Base-by-base conservation (phyloP, 1,140 invertebrate genomes). In the Drosophila equinoxialis region DNA sequence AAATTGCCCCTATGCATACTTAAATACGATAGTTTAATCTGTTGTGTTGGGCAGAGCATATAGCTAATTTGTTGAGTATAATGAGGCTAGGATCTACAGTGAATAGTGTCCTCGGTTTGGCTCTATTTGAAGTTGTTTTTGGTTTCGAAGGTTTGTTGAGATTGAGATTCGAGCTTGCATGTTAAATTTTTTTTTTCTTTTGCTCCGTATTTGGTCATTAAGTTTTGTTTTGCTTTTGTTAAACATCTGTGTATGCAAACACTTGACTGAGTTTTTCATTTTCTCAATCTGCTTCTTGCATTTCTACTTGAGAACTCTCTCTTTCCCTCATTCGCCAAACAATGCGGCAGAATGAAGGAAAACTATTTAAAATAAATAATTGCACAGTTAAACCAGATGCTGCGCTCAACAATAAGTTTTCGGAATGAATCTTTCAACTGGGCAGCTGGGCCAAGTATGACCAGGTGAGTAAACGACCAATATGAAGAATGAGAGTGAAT, bases 331-430 rank as follows among this genome's bases (percentile, higher is more conserved):
- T 4, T 20, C 10, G n/a, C 14, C 23, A 10, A 23, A 54, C 42
- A 55, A 39, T 39, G 37, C 51, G 71, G 6, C 39, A 8, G 37
- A 60, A 60, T 60, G 71, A 61, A 59, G 66, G 55, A 77, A 70
- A 77, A 71, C 74, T 74, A 77, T 77, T 77, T 76, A 77, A 76
- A 77, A 77, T 77, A 77, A 77, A 77, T 77, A 77, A 77, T 77
- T 77, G 69, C 62, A 77, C 45, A 71, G 75, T 77, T 77, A 76
- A 76, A 37, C 41, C 74, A 76, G 72, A 73, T 68, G 74, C 64
- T 68, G 48, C 69, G 26, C 55, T 30, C 54, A 66, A 35, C 58
- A 60, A 60, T 41, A 60, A 60, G 33, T 37, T 20, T 30, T 51
- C 45, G 20, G 45, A 64, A 48, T 69, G 62, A 61, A 37, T 30